Conservation (phyloP, 2,113 vertebrate genomes). For the Phyllostomus discolor region DNA sequence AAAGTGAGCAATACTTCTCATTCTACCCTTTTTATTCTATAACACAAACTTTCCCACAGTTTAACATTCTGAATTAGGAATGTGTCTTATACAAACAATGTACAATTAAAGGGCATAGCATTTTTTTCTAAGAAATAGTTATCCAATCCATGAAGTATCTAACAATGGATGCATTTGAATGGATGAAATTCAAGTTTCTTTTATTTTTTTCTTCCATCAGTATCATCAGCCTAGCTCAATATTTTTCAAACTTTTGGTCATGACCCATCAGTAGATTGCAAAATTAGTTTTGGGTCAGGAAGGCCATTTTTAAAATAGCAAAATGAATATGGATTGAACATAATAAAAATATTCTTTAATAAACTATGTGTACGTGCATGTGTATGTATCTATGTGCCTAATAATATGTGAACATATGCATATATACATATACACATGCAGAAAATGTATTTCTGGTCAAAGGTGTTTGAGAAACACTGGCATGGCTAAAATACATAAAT, state of each 20-base stretch:
- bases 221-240: not conserved
- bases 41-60: not conserved
- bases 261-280: not conserved
- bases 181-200: not conserved
- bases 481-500: not conserved
- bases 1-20: not conserved
- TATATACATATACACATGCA: not conserved
- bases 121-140: not conserved
- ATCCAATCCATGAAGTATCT: not conserved
- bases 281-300: not conserved
- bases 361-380: not conserved
- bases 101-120: not conserved
- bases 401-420: no score
- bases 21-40: not conserved
- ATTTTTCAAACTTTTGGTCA: not conserved
- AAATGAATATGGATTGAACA: not conserved
- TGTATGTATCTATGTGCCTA: not conserved
- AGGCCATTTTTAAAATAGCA: not conserved
- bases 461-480: not conserved
- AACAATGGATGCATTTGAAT: not conserved
- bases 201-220: not conserved
- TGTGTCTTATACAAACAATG: not conserved
- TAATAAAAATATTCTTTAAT: not conserved
- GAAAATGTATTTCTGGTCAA: not conserved
- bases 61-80: not conserved